Evolutionary conservation across 2,797 vertebrate genomes (phyloP), one percentile per base, ranked within the genome.

Genomic region (Psittacula derbiana): DNA sequence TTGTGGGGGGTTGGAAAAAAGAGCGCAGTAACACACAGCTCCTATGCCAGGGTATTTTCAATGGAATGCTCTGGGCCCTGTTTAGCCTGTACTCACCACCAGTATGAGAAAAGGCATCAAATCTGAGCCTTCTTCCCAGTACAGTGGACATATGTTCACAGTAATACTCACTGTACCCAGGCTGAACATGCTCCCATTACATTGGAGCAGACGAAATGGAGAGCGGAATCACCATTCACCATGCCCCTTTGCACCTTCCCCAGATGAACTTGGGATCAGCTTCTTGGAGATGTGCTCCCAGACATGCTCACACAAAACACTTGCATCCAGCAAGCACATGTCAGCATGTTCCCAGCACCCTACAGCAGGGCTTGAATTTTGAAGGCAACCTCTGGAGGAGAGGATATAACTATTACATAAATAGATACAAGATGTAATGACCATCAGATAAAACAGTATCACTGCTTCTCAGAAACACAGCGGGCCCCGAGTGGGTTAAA

Each of bases 181-280:
- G 8, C 46, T 44, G 17, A 47, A 21, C 20, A 11, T 5, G 49
- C 36, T 80, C n/a, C 15, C 33, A 23, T 21, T 49, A 25, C 73
- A 38, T 0, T 10, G 38, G 31, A 58, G 47, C 40, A 52, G 25
- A 31, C 1, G 2, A 65, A 76, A 65, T 0, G 0, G 12, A 55
- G 41, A 71, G 5, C 18, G 33, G 19, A 50, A 69, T 15, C 28
- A 2, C 64, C 3, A 1, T 65, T 21, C 25, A 1, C 60, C 2
- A 1, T 61, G 31, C 16, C 16, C 46, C 41, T 55, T 60, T 24
- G 23, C 11, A 69, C n/a, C 24, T 76, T 46, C 66, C 36, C 40
- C 12, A 52, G 16, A 11, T 31, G 21, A 81, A 30, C 9, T 60
- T 25, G 21, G 11, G 2, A 12, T 44, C 46, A n/a, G 25, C 40